Conservation (phyloP, 2,888 invertebrate genomes). For the Sphaerophoria rueppellii region DNA sequence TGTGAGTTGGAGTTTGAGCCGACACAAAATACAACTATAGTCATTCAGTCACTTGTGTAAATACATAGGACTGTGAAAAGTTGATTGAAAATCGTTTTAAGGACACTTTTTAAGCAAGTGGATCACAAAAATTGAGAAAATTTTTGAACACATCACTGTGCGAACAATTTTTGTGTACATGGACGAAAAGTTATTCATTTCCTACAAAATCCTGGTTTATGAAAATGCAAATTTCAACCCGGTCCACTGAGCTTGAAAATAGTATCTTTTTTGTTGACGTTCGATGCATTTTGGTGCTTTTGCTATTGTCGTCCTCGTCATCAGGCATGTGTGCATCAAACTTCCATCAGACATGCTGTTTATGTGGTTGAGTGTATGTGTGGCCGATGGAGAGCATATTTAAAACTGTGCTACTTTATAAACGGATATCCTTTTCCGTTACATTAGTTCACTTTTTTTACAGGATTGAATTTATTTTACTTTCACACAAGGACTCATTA, state of each 20-base stretch:
- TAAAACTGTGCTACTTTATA: slow-evolving; percentile 30
- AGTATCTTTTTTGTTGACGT: slow-evolving; percentile 28
- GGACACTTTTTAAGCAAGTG: not conserved
- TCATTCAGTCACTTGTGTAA: slow-evolving; percentile 29
- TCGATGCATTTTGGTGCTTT: not conserved
- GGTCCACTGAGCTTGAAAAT: slow-evolving; percentile 72
- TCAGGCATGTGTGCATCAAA: slow-evolving; percentile 14
- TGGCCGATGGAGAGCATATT: slow-evolving; percentile 7
- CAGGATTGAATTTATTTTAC: slow-evolving; percentile 26
- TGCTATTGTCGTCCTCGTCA: slow-evolving; percentile 54
- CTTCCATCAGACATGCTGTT: not conserved
- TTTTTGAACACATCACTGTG: slow-evolving; percentile 4
- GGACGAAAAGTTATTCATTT: slow-evolving; percentile 26
- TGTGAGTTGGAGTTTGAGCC: slow-evolving; percentile 60
- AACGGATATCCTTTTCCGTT: slow-evolving; percentile 67
- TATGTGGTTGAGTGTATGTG: not conserved
- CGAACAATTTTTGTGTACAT: not conserved
- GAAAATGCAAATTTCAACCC: slow-evolving; percentile 69
- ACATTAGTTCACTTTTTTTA: slow-evolving; percentile 45
- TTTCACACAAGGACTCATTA: slow-evolving; percentile 44
- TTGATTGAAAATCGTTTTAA: not conserved
- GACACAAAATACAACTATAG: slow-evolving; percentile 37
- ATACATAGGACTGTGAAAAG: not conserved
- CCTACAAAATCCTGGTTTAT: slow-evolving; percentile 55
- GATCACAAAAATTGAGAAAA: not conserved